Evolutionary conservation across 1,140 invertebrate species (phyloP), one percentile per base, ranked within the genome.

Genomic region (Ceratosolen fusciceps): DNA sequence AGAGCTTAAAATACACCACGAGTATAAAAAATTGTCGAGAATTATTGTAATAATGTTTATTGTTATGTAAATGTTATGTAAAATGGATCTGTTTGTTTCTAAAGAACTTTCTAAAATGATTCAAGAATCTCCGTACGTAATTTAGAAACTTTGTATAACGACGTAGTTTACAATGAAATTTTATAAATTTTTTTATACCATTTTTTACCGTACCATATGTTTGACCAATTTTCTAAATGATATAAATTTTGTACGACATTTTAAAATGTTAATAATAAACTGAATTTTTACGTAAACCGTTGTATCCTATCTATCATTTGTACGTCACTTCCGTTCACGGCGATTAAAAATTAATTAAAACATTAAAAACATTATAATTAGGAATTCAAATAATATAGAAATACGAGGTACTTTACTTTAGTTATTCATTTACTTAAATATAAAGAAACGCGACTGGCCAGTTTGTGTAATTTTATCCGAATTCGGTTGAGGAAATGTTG

Each of bases 181-280:
- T n/a, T n/a, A n/a, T n/a, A 43, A 43, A 74, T 39, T 83, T 83
- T 75, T 82, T 71, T 76, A n/a, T n/a, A n/a, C n/a, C n/a, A n/a
- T n/a, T 80, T 24, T 72, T 65, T 73, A 47, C 75, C 37, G 54
- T 70, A 60, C 24, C 2, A 49, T 70, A 80, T 47, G 54, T 58
- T n/a, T n/a, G 47, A 31, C 54, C 21, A 43, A 52, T 54, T 52
- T 49, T 26, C 70, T 73, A 73, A 34, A 72, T 79, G 65, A 77
- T 58, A 31, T 14, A 71, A 0, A 24, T 74, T n/a, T 80, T 74
- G 62, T 80, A 74, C 52, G 10, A 37, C 31, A 54, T 52, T 43
- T n/a, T n/a, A n/a, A n/a, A 34, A 73, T 73, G 43, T 19, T 73
- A 73, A 79, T 73, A 73, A 79, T 73, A 67, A 79, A 79, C 9